These are phyloP conservation scores for Sander lucioperca DNA, from an alignment of 2,113 vertebrate species.

Conservation along the genomic window DNA sequence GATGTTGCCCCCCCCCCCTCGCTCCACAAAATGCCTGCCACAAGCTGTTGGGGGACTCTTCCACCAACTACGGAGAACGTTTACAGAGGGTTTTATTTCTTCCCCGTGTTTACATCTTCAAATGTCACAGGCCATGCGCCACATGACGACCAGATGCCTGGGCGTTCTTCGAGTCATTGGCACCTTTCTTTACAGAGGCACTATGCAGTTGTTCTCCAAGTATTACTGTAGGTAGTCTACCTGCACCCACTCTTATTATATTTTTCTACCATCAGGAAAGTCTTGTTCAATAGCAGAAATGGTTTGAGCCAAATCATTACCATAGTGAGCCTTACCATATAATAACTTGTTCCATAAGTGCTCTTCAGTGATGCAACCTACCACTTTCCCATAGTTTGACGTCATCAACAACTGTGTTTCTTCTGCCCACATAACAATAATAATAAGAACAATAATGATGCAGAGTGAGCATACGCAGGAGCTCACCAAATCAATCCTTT, in stretches of 20 bases:
- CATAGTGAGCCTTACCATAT: background rate
- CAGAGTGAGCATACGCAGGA: constrained; percentile 17
- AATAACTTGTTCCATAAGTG: constrained; percentile 37
- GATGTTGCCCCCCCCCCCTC: constrained; percentile 42
- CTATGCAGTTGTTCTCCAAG: background rate
- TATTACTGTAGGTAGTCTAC: background rate
- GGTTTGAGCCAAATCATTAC: background rate
- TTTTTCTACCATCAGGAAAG: background rate
- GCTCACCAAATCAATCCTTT: constrained; percentile 32
- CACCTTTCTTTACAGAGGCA: constrained; percentile 6
- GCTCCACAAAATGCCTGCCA: constrained; percentile 40
- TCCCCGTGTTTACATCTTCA: constrained; percentile 42
- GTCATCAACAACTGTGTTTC: background rate
- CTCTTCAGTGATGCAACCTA: constrained; percentile 11
- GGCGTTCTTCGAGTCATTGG: background rate
- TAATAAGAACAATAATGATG: constrained; percentile 15
- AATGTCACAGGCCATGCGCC: constrained; percentile 22
- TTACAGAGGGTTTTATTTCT: constrained; percentile 35
- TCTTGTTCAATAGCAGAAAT: constrained; percentile 8
- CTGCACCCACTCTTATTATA: background rate
- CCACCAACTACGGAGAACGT: constrained; percentile 32
- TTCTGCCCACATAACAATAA: constrained; percentile 14
- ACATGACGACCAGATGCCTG: constrained; percentile 29
- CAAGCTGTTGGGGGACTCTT: constrained; percentile 60
- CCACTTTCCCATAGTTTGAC: constrained; percentile 23